Base-by-base conservation (phyloP, 2,888 invertebrate species). In the Ceraclea dissimilis region DNA sequence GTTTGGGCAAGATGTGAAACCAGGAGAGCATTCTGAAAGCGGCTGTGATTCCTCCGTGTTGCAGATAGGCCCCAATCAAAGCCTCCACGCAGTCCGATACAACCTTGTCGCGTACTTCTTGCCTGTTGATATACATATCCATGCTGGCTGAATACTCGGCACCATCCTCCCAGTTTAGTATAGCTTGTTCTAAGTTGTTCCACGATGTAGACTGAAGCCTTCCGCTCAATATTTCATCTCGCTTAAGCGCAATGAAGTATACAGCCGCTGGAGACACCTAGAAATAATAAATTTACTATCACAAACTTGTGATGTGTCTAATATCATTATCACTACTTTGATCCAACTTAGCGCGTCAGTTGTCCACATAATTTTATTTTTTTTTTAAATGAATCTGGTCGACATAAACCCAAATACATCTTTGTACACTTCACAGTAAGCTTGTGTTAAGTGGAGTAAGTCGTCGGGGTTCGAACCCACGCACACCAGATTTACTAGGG, bases 21-120 rank as follows among this genome's bases (percentile, higher is more conserved):
- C 83, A 88, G 58, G 81, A 78, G 46, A 88, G 65, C 49, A 89
- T 67, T 50, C 75, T 75, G 5, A 85, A 74, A 0, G 70, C 76
- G 0, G 66, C 71, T 10, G 65, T 19, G 0, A 76, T 64, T 0
- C 77, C 78, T 1, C 74, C 73, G 56, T 69, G 69, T 5, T 74
- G 63, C 1, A 78, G 65, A 58, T 77, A 75, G 0, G 73, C 71
- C 0, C 93, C 93, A 51, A 94, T 83, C 2, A 96, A 70, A 0
- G 94, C 88, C 72, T 96, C 95, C 1, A 93, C 86, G 60, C 83
- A 80, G 71, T 96, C 95, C 0, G 95, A 88, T 2, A 78, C 68
- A 0, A 70, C 67, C 83, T 90, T 84, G 63, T 84, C 83, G 1
- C 77, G 63, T 0, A 82, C 74, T 2, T 74, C 74, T 65, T 82